Evolutionary conservation across 1,140 invertebrate species (phyloP).

Genomic region (Bilobella aurantiaca): DNA sequence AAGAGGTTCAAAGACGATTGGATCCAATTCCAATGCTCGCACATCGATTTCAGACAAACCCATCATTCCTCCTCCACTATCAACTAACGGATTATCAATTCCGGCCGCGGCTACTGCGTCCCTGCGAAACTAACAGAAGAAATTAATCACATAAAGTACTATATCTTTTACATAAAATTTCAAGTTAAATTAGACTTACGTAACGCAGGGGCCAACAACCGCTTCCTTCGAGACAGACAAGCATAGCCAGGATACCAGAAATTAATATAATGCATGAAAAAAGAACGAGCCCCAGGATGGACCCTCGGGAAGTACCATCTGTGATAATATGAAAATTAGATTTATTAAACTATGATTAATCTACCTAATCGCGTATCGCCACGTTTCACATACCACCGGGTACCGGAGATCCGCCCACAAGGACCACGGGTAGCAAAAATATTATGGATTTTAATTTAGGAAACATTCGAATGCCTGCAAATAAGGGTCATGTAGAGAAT

Average conservation of each 20-base stretch:
- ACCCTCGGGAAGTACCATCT: not conserved
- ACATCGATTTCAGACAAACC: constrained; percentile 29
- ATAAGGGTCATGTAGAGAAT: no score
- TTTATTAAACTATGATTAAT: no score
- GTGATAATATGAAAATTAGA: not conserved
- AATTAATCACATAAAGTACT: not conserved
- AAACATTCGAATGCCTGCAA: no score
- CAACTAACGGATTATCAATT: constrained; percentile 8
- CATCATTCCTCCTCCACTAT: not conserved
- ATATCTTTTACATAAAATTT: not conserved
- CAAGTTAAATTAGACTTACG: not conserved
- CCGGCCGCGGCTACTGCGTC: constrained; percentile 1
- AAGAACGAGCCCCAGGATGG: not conserved
- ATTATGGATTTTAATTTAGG: no score
- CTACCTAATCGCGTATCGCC: no score
- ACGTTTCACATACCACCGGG: not conserved
- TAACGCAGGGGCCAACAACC: not conserved
- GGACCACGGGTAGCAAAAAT: no score
- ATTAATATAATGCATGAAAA: not conserved
- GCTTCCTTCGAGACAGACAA: not conserved
- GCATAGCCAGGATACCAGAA: not conserved
- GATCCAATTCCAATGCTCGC: constrained; percentile 29
- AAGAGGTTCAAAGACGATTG: constrained; percentile 32
- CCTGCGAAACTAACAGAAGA: not conserved
- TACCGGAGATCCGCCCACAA: not conserved